Conservation (phyloP, 2,888 invertebrate species). For the Spialia ferax region DNA sequence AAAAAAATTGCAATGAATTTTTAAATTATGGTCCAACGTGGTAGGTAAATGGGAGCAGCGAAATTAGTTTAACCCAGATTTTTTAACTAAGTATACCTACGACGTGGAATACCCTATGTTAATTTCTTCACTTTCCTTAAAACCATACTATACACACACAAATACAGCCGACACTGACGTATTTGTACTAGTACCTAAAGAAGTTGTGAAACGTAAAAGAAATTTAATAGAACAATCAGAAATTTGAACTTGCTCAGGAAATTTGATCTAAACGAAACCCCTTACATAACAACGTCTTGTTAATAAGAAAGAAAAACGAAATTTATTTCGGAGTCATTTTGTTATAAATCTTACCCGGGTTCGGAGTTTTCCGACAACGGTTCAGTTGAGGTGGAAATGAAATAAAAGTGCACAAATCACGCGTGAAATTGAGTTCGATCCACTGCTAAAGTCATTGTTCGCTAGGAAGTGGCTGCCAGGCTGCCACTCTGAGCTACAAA, state of each 20-base stretch:
- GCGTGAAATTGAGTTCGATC: conserved; percentile 84
- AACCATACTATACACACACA: neutral
- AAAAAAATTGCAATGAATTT: conserved; percentile 33
- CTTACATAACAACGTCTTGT: conserved; percentile 14
- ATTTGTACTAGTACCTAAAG: too few relatives aligned
- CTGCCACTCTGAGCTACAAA: conserved; percentile 56
- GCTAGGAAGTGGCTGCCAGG: conserved; percentile 63
- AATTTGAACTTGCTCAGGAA: neutral
- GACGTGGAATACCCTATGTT: conserved; percentile 20
- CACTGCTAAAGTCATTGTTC: conserved; percentile 71
- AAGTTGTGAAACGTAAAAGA: neutral
- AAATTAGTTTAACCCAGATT: conserved; percentile 34
- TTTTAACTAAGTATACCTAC: conserved; percentile 24
- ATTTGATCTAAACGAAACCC: neutral
- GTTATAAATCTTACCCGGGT: conserved; percentile 34
- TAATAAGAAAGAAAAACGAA: conserved; percentile 30
- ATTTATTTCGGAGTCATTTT: conserved; percentile 36
- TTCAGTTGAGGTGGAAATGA: conserved; percentile 70
- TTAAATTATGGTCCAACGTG: conserved; percentile 29
- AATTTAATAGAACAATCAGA: neutral
- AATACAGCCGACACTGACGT: neutral
- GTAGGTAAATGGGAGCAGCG: conserved; percentile 18
- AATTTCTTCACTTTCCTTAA: conserved; percentile 23
- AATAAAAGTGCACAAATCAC: conserved; percentile 82
- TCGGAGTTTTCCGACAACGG: conserved; percentile 54